Evolutionary conservation across 2,888 invertebrate genomes (phyloP), one percentile per base, ranked within the genome.

Genomic region (Stenodera caucasica): DNA sequence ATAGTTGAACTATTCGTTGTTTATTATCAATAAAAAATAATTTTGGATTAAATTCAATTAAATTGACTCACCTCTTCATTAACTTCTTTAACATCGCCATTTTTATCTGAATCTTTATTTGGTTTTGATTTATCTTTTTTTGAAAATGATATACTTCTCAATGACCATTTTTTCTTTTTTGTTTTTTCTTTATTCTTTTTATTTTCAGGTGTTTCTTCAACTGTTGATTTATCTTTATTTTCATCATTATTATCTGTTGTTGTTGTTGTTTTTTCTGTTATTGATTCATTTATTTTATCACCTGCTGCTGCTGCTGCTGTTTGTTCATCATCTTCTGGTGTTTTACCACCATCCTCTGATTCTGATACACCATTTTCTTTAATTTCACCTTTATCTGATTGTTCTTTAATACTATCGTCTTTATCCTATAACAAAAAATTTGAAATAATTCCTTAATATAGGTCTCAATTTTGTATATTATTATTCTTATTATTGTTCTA

Each of bases 111-210:
- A 30, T 84, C 83, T 81, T 91, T 90, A 73, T 85, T 85, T 70
- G 92, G 92, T 81, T 93, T 93, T 72, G 88, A 89, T 84, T 92
- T 93, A 79, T 93, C 93, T 82, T 92, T 92, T 81, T 89, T 89
- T 77, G 91, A 90, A 81, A 93, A 93, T 77, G 92, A 92, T 83
- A 93, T 90, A 77, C 89, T 91, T 77, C 92, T 88, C 82, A 93
- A 89, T 74, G 92, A 92, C 92, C 92, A 93, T 84, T 92, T 92
- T 87, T 92, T 92, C 87, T 92, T 92, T 72, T 88, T 83, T 67
- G 76, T 77, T 63, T 81, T 78, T 57, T 77, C 73, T 61, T 78
- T 78, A 65, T 75, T 78, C 57, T 78, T 78, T 63, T 75, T 77
- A 26, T 29, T 56, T 54, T 77, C 75, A 37, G 73, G 64, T 35